Evolutionary conservation across 2,888 invertebrate species (phyloP).

Genomic region (Acronicta psi): DNA sequence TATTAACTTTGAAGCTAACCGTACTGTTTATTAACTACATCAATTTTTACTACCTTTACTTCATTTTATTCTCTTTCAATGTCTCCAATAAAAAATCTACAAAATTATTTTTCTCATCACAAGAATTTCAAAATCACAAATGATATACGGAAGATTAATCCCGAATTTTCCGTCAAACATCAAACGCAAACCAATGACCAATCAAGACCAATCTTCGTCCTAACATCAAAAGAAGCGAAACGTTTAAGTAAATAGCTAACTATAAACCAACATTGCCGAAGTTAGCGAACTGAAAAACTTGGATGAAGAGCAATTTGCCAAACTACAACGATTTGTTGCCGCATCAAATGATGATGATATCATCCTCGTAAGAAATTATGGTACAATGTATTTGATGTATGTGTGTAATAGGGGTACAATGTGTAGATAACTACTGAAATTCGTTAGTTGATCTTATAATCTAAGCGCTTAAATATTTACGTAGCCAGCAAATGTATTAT

Average conservation of each 20-base stretch:
- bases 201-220: conserved; percentile 32
- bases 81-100: too few species aligned
- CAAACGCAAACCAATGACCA: conserved; percentile 25
- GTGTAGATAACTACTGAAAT: neutral
- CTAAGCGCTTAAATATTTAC: too few species aligned
- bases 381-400: conserved; percentile 39
- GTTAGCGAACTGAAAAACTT: conserved; percentile 54
- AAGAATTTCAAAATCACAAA: neutral
- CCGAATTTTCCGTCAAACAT: neutral
- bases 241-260: conserved; percentile 48
- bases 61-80: too few species aligned
- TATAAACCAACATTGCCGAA: conserved; percentile 46
- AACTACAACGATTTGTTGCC: conserved; percentile 65
- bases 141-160: neutral
- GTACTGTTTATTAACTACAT: too few species aligned
- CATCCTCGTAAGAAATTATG: conserved; percentile 48
- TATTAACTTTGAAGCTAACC: too few species aligned
- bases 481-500: too few species aligned
- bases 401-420: conserved; percentile 22
- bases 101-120: too few species aligned
- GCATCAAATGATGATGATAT: conserved; percentile 65
- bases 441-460: too few species aligned
- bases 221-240: conserved; percentile 41
- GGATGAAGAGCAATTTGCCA: conserved; percentile 57
- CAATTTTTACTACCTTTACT: too few species aligned